Evolutionary conservation across 2,888 invertebrate genomes (phyloP).

Genomic region (Morinoia aosen): DNA sequence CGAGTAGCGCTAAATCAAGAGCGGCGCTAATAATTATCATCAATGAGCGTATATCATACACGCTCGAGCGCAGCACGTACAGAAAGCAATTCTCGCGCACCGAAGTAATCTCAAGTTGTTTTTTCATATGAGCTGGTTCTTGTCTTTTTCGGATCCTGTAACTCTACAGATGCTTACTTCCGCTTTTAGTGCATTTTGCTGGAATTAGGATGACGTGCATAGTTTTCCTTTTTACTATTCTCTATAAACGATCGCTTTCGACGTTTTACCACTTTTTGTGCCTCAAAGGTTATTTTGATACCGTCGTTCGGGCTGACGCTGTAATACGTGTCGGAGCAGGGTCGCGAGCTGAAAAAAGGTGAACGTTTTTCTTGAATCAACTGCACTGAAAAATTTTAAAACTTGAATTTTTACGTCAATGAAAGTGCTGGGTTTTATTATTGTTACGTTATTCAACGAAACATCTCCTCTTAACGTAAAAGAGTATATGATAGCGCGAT

Average conservation of each 20-base stretch:
- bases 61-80: not conserved
- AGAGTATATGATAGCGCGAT: not conserved
- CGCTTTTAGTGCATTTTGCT: not conserved
- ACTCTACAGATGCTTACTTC: not conserved
- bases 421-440: not conserved
- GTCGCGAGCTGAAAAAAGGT: not conserved
- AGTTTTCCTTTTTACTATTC: not conserved
- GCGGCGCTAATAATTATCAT: conserved; percentile 6
- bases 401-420: not conserved
- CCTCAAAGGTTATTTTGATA: too few relatives aligned
- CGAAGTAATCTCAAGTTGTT: not conserved
- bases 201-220: not conserved
- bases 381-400: not conserved
- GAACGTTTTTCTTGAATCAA: not conserved
- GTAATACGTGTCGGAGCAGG: not conserved
- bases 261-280: too few relatives aligned
- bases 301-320: too few relatives aligned
- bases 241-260: not conserved
- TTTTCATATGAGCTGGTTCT: not conserved
- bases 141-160: not conserved
- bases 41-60: conserved; percentile 32
- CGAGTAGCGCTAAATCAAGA: not conserved
- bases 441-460: not conserved
- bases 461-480: not conserved
- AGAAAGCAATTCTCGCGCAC: conserved; percentile 12